Evolutionary conservation across 2,888 invertebrate species (phyloP), one percentile per base, ranked within the genome.

Genomic region (Conchocele bisecta): DNA sequence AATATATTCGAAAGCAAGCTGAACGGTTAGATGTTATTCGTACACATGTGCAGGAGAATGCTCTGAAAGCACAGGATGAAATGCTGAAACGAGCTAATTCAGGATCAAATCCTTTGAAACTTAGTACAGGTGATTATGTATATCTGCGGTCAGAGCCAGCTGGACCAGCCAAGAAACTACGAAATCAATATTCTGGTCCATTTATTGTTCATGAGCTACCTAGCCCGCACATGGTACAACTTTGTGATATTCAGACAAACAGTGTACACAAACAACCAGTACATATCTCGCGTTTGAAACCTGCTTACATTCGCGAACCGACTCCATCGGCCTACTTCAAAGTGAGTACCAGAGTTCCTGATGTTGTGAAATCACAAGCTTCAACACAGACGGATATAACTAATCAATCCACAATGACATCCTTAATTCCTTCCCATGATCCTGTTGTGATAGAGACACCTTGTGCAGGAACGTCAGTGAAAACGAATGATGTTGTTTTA

Each of bases 201-300:
- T 70, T 48, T 54, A 57, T 65, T 29, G 64, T 70, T 37, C 20
- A 59, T 20, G 17, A 17, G 26, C 54, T 71, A 17, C 13, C n/a
- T 7, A 70, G 64, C 31, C 39, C 53, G n/a, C 70, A 70, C 44
- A 42, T 42, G 15, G 64, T 54, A 35, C n/a, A 29, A n/a, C 58
- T 69, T 22, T n/a, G 28, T 11, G 69, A 69, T 58, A 50, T 44
- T n/a, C 11, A 50, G 15, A 24, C n/a, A 11, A 58, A 37, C n/a
- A 58, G 17, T 22, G 22, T 31, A 31, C 31, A 64, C 53, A 13
- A 39, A 26, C 58, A 57, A n/a, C 46, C 58, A 29, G 31, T 70
- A n/a, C 59, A 64, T 44, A 53, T 70, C 39, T 54, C 54, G 26
- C 42, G 70, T 35, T 37, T 71, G 13, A 64, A 64, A 48, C 6